These are phyloP conservation scores for Nomada hirtipes DNA, from an alignment of 2,888 invertebrate genomes.

Conservation along the genomic window DNA sequence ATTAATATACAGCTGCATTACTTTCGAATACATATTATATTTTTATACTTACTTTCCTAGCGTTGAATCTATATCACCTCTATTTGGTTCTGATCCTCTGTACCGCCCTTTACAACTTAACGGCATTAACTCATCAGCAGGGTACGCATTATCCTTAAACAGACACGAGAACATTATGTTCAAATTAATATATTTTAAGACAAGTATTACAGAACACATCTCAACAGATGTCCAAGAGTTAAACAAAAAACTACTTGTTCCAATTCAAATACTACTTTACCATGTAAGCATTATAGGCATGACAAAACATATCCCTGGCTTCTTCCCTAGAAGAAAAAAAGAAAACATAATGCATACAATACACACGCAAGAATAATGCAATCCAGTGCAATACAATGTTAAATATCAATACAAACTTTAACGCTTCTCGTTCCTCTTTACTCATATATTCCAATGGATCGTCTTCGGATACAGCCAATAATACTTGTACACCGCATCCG, in stretches of 20 bases:
- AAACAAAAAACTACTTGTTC: too few relatives aligned
- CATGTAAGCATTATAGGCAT: conserved; percentile 98
- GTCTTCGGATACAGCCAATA: conserved; percentile 72
- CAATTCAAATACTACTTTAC: conserved; percentile 80
- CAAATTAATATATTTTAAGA: background rate
- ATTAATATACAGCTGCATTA: background rate
- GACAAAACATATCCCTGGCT: conserved; percentile 97
- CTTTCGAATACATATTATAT: conserved; percentile 13
- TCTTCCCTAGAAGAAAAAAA: conserved; percentile 89
- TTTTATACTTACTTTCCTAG: conserved; percentile 94
- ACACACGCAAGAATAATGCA: background rate
- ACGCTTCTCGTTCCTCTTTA: conserved; percentile 87
- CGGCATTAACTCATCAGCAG: conserved; percentile 99
- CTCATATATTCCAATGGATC: conserved; percentile 86
- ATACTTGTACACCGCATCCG: conserved; percentile 72
- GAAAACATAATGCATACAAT: conserved; percentile 34
- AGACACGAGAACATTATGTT: conserved; percentile 9
- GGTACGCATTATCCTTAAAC: conserved; percentile 93
- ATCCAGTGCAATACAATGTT: background rate
- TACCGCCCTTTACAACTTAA: conserved; percentile 96
- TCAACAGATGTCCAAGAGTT: too few relatives aligned
- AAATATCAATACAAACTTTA: conserved; percentile 86
- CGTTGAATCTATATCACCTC: conserved; percentile 98
- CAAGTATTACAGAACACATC: background rate
- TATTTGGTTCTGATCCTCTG: conserved; percentile 94